phyloP scores from a whole-genome alignment of 2,888 invertebrate genomes.

The Cosmorhoe ocellata region DNA sequence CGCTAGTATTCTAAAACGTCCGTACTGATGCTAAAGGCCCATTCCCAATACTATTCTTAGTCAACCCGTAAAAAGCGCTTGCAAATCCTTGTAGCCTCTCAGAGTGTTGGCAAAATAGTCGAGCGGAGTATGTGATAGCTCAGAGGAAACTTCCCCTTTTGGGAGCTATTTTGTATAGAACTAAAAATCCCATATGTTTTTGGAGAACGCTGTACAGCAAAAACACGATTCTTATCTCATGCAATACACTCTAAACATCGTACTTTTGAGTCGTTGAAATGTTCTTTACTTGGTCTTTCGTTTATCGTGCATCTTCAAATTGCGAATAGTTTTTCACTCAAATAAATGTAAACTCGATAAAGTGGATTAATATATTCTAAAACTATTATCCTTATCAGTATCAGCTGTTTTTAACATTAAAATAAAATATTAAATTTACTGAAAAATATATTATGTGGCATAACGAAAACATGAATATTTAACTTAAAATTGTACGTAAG shows the following conservation, averaged over 20 bases:
- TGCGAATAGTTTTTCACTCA: too few relatives aligned
- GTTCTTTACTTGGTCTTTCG: too few relatives aligned
- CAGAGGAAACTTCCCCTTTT: slow-evolving; percentile 61
- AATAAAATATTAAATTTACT: too few relatives aligned
- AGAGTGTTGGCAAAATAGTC: slow-evolving; percentile 66
- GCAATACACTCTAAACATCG: background rate
- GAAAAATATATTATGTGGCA: background rate
- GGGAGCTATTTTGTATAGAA: slow-evolving; percentile 42
- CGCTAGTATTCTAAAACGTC: background rate
- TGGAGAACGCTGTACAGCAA: background rate
- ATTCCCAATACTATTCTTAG: slow-evolving; percentile 51
- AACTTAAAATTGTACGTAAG: slow-evolving; percentile 16
- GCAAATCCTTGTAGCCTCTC: slow-evolving; percentile 62
- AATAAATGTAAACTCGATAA: too few relatives aligned
- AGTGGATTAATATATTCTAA: too few relatives aligned
- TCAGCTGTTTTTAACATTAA: too few relatives aligned
- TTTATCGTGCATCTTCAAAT: too few relatives aligned
- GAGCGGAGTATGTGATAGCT: slow-evolving; percentile 67
- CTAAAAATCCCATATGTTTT: background rate
- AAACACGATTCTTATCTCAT: background rate
- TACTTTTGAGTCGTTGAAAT: background rate
- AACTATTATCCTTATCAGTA: too few relatives aligned
- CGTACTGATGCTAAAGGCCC: slow-evolving; percentile 1
- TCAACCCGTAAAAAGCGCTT: slow-evolving; percentile 63
- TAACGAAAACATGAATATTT: slow-evolving; percentile 6